phyloP scores from a whole-genome alignment of 2,888 invertebrate genomes.

The Acronicta leporina region DNA sequence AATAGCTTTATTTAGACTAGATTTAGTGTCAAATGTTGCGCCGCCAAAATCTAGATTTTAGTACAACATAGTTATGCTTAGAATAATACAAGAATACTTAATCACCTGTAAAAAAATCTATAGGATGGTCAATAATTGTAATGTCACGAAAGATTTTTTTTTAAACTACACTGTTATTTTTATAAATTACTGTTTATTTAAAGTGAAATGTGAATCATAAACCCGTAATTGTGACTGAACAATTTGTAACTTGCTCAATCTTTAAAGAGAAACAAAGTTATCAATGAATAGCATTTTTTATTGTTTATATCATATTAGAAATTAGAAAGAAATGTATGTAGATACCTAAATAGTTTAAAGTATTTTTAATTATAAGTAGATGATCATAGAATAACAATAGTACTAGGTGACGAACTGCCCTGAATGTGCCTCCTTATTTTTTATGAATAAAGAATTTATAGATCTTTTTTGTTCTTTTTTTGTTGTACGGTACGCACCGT shows the following conservation, averaged over 20 bases:
- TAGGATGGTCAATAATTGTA: slow-evolving; percentile 3
- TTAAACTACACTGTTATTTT: slow-evolving; percentile 7
- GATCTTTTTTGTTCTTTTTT: slow-evolving; percentile 7
- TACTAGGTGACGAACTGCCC: slow-evolving; percentile 50
- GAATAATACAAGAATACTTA: slow-evolving; percentile 11
- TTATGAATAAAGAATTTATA: slow-evolving; percentile 47
- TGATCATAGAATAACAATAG: slow-evolving; percentile 25
- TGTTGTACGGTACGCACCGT: no score
- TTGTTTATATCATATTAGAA: slow-evolving; percentile 28
- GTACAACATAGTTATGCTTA: not conserved
- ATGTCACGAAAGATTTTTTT: slow-evolving; percentile 3
- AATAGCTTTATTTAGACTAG: slow-evolving; percentile 33
- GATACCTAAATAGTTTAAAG: slow-evolving; percentile 7
- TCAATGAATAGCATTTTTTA: slow-evolving; percentile 36
- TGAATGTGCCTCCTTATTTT: slow-evolving; percentile 52
- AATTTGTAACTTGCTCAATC: slow-evolving; percentile 55
- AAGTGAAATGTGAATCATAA: not conserved
- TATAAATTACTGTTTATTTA: not conserved
- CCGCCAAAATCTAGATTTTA: slow-evolving; percentile 48
- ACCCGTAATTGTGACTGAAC: slow-evolving; percentile 49
- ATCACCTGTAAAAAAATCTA: slow-evolving; percentile 11
- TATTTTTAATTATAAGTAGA: slow-evolving; percentile 15
- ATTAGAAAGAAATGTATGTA: slow-evolving; percentile 26
- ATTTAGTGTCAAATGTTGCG: slow-evolving; percentile 47
- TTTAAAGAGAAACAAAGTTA: slow-evolving; percentile 44